Evolutionary conservation across 2,113 vertebrate species (phyloP).

Genomic region (Alces alces): DNA sequence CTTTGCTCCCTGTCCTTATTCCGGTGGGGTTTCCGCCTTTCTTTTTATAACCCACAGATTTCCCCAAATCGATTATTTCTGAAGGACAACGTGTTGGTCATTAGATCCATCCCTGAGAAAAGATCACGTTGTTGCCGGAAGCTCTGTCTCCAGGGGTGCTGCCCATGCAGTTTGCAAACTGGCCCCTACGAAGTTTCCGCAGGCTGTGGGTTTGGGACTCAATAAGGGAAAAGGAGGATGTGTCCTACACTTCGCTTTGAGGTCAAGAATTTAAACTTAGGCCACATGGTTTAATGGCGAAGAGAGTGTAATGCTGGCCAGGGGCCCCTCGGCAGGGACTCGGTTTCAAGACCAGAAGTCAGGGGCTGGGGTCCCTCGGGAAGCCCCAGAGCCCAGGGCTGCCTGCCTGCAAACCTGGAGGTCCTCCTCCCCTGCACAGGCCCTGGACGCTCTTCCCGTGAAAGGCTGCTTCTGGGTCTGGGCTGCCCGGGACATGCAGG

Average conservation of each 20-base stretch:
- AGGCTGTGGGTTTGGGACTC: no score
- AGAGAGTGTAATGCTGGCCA: no score
- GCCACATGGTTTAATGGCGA: background rate
- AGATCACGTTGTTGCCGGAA: background rate
- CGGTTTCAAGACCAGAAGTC: background rate
- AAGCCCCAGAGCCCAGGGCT: background rate
- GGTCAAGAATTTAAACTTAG: background rate
- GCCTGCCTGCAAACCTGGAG: background rate
- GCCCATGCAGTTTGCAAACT: background rate
- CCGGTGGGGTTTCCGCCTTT: background rate
- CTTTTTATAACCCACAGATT: background rate
- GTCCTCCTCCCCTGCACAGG: background rate
- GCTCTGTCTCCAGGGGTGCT: background rate
- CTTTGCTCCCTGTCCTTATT: background rate
- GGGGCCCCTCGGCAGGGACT: background rate
- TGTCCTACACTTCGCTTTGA: background rate
- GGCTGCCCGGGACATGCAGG: background rate
- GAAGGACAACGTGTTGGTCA: background rate
- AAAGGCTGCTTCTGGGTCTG: background rate
- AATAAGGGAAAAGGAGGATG: fast-evolving
- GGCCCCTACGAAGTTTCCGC: background rate
- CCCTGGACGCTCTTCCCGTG: no score
- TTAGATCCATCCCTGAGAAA: background rate
- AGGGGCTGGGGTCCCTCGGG: fast-evolving
- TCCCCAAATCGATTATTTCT: background rate